phyloP scores from a whole-genome alignment of 1,140 invertebrate species.

The Anadara kagoshimensis region DNA sequence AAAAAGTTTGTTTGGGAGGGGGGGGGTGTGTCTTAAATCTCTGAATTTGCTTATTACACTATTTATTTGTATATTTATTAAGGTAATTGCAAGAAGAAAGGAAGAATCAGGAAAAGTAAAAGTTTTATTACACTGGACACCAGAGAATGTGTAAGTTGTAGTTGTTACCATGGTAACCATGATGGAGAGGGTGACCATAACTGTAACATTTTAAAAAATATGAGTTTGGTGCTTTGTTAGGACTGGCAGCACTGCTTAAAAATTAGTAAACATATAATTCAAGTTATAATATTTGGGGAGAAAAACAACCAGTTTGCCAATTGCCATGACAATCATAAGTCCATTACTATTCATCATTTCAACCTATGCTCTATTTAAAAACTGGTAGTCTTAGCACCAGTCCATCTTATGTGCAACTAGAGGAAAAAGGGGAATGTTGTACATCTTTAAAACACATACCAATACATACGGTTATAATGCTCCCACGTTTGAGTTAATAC shows the following conservation, averaged over 20 bases:
- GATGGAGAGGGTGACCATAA: not conserved
- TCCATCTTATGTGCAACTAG: no score
- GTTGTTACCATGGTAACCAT: not conserved
- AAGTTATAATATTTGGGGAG: no score
- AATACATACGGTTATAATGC: not conserved
- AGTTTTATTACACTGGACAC: slow-evolving; percentile 82
- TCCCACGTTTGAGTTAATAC: not conserved
- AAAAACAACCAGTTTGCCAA: no score
- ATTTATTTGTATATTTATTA: not conserved
- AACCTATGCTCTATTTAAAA: no score
- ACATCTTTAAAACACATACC: not conserved
- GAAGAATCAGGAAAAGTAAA: slow-evolving; percentile 78
- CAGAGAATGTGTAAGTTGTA: slow-evolving; percentile 81
- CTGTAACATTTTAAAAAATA: no score
- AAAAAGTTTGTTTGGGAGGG: slow-evolving; percentile 80
- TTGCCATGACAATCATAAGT: no score
- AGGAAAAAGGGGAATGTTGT: no score
- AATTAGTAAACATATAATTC: no score
- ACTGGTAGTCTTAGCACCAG: no score
- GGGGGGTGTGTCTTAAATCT: not conserved
- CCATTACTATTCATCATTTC: no score
- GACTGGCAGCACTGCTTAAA: no score
- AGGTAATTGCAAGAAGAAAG: slow-evolving; percentile 80
- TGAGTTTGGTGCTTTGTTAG: no score
- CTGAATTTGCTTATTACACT: not conserved